These are phyloP conservation scores for Musca vetustissima DNA, from an alignment of 1,140 invertebrate genomes.

Conservation along the genomic window DNA sequence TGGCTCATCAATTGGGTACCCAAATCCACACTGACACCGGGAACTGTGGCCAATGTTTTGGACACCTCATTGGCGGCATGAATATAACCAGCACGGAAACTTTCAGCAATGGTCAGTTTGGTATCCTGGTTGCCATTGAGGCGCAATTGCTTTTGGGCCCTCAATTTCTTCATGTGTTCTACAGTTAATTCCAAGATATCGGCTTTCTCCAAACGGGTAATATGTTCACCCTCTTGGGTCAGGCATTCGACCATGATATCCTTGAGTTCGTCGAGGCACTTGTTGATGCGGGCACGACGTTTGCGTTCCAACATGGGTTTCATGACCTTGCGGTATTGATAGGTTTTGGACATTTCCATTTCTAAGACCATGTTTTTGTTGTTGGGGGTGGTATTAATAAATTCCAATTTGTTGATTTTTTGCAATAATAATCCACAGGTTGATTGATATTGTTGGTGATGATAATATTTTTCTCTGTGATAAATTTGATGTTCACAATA, in stretches of 20 bases:
- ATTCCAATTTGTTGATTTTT: slow-evolving; percentile 3
- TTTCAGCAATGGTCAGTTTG: slow-evolving; percentile 60
- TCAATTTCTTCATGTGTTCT: slow-evolving; percentile 75
- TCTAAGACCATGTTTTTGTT: slow-evolving; percentile 45
- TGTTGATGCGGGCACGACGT: slow-evolving; percentile 85
- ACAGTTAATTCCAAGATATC: slow-evolving; percentile 89
- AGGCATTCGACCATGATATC: slow-evolving; percentile 68
- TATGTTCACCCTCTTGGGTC: slow-evolving; percentile 70
- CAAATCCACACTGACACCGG: slow-evolving; percentile 80
- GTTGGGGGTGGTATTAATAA: neutral
- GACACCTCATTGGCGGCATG: slow-evolving; percentile 76
- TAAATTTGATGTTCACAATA: too few relatives aligned
- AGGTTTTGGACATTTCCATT: slow-evolving; percentile 61
- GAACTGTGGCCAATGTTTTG: slow-evolving; percentile 78
- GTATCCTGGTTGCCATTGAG: slow-evolving; percentile 45
- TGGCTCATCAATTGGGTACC: slow-evolving; percentile 88
- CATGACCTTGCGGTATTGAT: slow-evolving; percentile 67
- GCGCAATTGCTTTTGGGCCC: slow-evolving; percentile 64
- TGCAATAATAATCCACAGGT: neutral
- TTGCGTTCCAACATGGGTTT: slow-evolving; percentile 85
- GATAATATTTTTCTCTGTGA: neutral
- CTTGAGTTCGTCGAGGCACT: slow-evolving; percentile 84
- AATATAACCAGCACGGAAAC: slow-evolving; percentile 78
- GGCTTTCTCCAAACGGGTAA: slow-evolving; percentile 87
- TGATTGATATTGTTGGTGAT: neutral